phyloP scores from a whole-genome alignment of 2,113 vertebrate genomes.

The Sisor rabdophorus region DNA sequence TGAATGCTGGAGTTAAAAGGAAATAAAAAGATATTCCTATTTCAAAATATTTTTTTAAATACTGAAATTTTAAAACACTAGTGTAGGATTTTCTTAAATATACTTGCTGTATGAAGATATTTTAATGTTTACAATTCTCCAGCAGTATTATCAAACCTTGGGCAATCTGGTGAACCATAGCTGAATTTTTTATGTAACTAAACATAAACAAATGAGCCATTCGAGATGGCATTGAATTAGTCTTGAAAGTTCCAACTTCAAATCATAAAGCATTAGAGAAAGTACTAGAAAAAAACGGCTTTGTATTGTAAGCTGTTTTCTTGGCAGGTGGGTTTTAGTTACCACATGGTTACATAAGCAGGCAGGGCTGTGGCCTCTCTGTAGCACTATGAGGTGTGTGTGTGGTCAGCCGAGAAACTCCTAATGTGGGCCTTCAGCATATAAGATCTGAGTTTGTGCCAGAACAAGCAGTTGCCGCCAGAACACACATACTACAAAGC shows the following conservation, averaged over 20 bases:
- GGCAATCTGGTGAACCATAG: not conserved
- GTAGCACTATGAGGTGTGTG: constrained; percentile 46
- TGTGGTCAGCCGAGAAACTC: constrained; percentile 47
- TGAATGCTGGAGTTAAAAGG: too few species aligned
- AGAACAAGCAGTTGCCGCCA: constrained; percentile 27
- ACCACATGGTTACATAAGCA: constrained; percentile 41
- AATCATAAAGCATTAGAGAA: constrained; percentile 6
- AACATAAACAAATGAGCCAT: not conserved
- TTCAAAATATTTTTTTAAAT: not conserved
- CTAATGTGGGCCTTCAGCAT: constrained; percentile 45
- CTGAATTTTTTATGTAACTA: not conserved
- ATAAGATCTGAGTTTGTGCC: constrained; percentile 36
- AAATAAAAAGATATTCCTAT: too few species aligned
- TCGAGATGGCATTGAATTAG: not conserved
- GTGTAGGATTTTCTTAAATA: not conserved
- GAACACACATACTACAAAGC: constrained; percentile 39
- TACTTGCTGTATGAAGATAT: not conserved
- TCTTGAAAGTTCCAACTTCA: not conserved
- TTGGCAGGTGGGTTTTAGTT: constrained; percentile 26
- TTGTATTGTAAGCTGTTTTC: not conserved
- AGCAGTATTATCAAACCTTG: not conserved
- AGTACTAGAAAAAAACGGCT: not conserved
- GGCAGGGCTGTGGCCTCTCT: constrained; percentile 30
- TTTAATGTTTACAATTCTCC: not conserved
- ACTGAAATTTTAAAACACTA: not conserved